phyloP scores from a whole-genome alignment of 2,113 vertebrate genomes.

The Probosciger aterrimus region DNA sequence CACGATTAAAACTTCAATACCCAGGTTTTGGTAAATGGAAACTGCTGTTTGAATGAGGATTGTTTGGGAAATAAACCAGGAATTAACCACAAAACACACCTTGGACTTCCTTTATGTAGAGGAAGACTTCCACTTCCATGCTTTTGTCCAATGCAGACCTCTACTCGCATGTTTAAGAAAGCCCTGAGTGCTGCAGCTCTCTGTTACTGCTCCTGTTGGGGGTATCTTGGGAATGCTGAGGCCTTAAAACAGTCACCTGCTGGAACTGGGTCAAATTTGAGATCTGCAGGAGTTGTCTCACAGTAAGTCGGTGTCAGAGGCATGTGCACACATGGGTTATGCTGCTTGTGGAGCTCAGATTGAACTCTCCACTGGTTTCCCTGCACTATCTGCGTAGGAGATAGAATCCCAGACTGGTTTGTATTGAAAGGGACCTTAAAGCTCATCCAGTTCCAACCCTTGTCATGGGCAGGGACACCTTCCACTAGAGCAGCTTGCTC shows the following conservation, averaged over 20 bases:
- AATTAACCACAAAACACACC: neutral
- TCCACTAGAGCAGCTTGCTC: neutral
- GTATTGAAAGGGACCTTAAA: no score
- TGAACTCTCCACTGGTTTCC: neutral
- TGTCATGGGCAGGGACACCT: no score
- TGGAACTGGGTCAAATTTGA: neutral
- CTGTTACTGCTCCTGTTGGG: neutral
- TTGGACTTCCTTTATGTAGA: accelerated
- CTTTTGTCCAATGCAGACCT: accelerated
- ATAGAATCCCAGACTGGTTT: no score
- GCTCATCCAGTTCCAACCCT: no score
- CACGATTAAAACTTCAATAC: accelerated
- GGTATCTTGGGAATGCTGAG: neutral
- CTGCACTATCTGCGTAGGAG: accelerated
- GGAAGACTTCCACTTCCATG: neutral
- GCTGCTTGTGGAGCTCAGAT: neutral
- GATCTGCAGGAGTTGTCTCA: neutral
- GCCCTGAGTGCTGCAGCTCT: neutral
- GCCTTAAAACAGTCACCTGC: neutral
- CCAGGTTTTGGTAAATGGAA: neutral
- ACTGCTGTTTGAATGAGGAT: neutral
- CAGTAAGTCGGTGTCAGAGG: neutral
- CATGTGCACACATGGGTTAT: accelerated
- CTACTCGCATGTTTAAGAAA: neutral
- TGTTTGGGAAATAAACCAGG: neutral